A percentile compares a stretch with the other conserved stretches of the same genome.
Conservation (phyloP, 2,888 invertebrate genomes). For the Bembecia ichneumoniformis region DNA sequence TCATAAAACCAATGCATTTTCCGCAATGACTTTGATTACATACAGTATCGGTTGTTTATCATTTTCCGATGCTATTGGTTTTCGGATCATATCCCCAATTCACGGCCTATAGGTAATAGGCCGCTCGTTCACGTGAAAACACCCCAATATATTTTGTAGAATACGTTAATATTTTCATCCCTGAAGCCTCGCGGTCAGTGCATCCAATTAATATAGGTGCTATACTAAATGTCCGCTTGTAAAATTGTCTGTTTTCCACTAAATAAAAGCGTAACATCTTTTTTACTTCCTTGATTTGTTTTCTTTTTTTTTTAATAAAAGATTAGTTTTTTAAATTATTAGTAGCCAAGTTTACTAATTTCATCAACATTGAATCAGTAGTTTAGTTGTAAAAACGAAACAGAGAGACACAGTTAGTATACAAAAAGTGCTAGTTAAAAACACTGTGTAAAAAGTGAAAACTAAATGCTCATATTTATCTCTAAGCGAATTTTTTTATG, state of each 20-base stretch:
- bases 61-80: slow-evolving; percentile 28
- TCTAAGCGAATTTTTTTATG: too few relatives aligned
- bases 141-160: slow-evolving; percentile 42
- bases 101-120: slow-evolving; percentile 13
- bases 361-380: too few relatives aligned
- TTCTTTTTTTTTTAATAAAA: too few relatives aligned
- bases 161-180: slow-evolving; percentile 48
- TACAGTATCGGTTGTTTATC: slow-evolving; percentile 34
- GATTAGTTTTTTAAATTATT: too few relatives aligned
- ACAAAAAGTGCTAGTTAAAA: too few relatives aligned
- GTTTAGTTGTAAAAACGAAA: too few relatives aligned
- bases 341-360: too few relatives aligned
- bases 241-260: slow-evolving; percentile 38
- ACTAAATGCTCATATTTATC: too few relatives aligned
- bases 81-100: slow-evolving; percentile 22
- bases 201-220: slow-evolving; percentile 55
- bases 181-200: slow-evolving; percentile 44
- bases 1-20: too few relatives aligned
- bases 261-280: slow-evolving; percentile 23
- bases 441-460: too few relatives aligned
- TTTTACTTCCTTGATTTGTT: too few relatives aligned
- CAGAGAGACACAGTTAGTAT: too few relatives aligned
- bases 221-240: slow-evolving; percentile 30
- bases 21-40: slow-evolving; percentile 23
- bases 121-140: slow-evolving; percentile 37